Evolutionary conservation across 2,888 invertebrate species (phyloP), one percentile per base, ranked within the genome.

Genomic region (Platycheirus rosarum): DNA sequence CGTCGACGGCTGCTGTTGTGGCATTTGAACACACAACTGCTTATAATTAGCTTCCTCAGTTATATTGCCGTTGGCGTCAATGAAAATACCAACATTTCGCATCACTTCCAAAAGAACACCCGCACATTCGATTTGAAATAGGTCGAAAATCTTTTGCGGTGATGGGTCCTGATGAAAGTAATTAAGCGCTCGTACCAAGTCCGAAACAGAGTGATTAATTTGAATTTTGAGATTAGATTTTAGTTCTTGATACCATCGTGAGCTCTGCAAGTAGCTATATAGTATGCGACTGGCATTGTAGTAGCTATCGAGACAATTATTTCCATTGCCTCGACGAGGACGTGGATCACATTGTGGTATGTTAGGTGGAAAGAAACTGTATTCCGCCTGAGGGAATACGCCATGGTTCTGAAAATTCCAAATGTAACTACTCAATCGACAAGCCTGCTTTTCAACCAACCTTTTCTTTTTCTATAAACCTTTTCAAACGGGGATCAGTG

Each of bases 211-310:
- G 75, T 86, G 87, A 80, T 86, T 87, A 71, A 87, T 86, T 84
- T 87, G 86, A 51, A 86, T 87, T 73, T 87, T 87, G 49, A 86
- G 84, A 44, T 86, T 85, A 5, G 86, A 86, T 76, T 86, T 85
- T n/a, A 86, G 75, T 11, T 84, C 80, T 53, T 86, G 86, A 62
- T 86, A 87, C 87, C 87, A 87, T 3, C 85, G 70, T 4, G 87
- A 87, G 16, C 85, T 73, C 16, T 87, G 86, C 1, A 87, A 46
- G 16, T 85, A 86, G 23, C 85, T 85, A 16, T 86, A 86, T 5
- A 87, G 84, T 8, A 71, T 49, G 0, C 75, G 53, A 35, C 80
- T 80, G 2, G 40, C 53, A 8, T 80, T 80, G 46, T 62, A 80
- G n/a, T 66, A 2, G 0, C 40, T 60, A n/a, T 65, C 60, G 2